phyloP scores from a whole-genome alignment of 2,113 vertebrate species.

The Shinisaurus crocodilurus region DNA sequence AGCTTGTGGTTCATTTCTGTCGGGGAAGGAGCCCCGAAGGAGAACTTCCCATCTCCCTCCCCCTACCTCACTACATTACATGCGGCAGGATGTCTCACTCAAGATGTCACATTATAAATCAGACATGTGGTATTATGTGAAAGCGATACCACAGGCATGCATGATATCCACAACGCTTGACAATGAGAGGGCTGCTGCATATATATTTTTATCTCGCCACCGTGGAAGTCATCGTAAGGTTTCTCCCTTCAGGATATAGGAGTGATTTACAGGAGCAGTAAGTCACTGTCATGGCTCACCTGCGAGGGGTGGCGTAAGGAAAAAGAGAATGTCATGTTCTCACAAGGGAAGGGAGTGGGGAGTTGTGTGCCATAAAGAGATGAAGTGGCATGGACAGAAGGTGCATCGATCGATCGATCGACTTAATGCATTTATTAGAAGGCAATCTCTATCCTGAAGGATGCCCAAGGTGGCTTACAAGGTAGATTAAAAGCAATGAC shows the following conservation, averaged over 20 bases:
- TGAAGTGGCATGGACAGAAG: not conserved
- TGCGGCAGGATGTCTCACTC: constrained; percentile 16
- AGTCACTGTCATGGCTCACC: not conserved
- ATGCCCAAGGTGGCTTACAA: not conserved
- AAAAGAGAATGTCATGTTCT: not conserved
- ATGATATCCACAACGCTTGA: constrained; percentile 32
- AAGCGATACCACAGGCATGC: constrained; percentile 40
- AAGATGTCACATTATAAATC: constrained; percentile 44
- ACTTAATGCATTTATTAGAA: not conserved
- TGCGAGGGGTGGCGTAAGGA: not conserved
- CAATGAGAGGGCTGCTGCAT: not conserved
- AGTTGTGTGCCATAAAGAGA: not conserved
- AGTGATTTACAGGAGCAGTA: not conserved
- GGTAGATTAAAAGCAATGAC: not conserved
- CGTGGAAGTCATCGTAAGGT: not conserved
- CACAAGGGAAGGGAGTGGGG: not conserved
- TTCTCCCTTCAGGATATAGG: not conserved
- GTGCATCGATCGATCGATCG: not conserved
- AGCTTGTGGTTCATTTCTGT: not conserved
- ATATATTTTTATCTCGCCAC: not conserved
- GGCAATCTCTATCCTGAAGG: not conserved
- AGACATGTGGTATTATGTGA: not conserved
- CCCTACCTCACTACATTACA: not conserved
- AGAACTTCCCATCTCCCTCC: constrained; percentile 3
- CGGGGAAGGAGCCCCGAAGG: constrained; percentile 28